These are phyloP conservation scores for Anabacerthia variegaticeps DNA, from an alignment of 2,797 vertebrate genomes.

Conservation along the genomic window DNA sequence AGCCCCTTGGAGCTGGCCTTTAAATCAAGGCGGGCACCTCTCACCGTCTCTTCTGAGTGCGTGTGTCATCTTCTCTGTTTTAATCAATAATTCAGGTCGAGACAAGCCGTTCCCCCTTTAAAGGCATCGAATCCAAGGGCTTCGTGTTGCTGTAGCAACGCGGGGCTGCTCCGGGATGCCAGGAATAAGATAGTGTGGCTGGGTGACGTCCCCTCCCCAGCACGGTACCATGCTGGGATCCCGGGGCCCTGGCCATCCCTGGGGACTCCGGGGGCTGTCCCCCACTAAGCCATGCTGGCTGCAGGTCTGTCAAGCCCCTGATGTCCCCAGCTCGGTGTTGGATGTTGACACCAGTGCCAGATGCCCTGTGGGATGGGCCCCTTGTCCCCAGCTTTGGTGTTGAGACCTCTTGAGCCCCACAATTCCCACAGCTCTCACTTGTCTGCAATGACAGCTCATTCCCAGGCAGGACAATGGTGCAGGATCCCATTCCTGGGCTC, in stretches of 20 bases:
- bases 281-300: rapidly evolving
- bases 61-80: conserved; percentile 32
- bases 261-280: neutral
- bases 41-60: neutral
- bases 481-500: rapidly evolving
- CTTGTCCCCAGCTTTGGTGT: rapidly evolving
- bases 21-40: conserved; percentile 11
- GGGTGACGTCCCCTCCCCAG: neutral
- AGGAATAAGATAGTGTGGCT: neutral
- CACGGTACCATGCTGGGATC: neutral
- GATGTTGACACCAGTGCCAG: neutral
- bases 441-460: neutral
- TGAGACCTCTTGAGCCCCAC: rapidly evolving
- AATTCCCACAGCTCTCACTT: rapidly evolving
- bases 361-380: neutral
- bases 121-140: conserved; percentile 40
- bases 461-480: neutral
- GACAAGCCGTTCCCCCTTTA: conserved; percentile 31
- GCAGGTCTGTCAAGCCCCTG: neutral
- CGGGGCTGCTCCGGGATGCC: conserved; percentile 31
- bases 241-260: neutral
- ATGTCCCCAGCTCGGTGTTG: neutral
- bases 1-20: neutral
- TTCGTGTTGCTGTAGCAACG: conserved; percentile 64
- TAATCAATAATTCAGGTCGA: conserved; percentile 68